These are phyloP conservation scores for Solen grandis DNA, from an alignment of 1,140 invertebrate genomes.

Conservation along the genomic window DNA sequence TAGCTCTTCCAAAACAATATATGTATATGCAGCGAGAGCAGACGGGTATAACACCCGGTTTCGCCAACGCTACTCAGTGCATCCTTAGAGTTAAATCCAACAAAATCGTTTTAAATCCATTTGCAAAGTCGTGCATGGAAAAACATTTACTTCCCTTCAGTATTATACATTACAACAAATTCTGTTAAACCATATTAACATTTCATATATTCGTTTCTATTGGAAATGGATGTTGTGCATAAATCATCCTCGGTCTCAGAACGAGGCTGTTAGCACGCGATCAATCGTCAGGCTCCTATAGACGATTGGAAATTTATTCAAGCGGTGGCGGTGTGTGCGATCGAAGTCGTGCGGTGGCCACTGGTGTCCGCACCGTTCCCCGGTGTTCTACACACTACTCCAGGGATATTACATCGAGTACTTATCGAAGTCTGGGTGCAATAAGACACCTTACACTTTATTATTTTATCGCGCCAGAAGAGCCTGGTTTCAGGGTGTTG, in stretches of 20 bases:
- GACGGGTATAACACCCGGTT: too few species aligned
- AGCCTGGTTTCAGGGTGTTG: too few species aligned
- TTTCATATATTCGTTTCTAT: slow-evolving; percentile 48
- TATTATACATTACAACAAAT: too few species aligned
- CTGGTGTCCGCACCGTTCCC: background rate
- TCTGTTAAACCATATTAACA: slow-evolving; percentile 37
- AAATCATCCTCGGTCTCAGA: slow-evolving; percentile 53
- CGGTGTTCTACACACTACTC: background rate
- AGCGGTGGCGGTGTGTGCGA: slow-evolving; percentile 1
- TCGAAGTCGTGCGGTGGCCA: slow-evolving; percentile 13
- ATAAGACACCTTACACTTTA: too few species aligned
- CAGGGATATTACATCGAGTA: background rate
- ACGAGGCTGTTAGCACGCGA: slow-evolving; percentile 45
- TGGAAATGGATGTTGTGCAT: slow-evolving; percentile 49
- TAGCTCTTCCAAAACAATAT: too few species aligned
- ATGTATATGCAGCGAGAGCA: too few species aligned
- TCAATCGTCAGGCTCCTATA: slow-evolving; percentile 44
- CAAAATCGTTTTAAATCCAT: too few species aligned
- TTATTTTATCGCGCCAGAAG: too few species aligned
- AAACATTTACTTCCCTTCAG: too few species aligned
- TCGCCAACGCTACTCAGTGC: too few species aligned
- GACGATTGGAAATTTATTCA: slow-evolving; percentile 48
- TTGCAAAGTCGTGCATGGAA: too few species aligned
- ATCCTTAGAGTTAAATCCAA: too few species aligned
- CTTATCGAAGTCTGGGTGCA: background rate